A percentile compares a stretch with the other conserved stretches of the same genome.
phyloP scores from a whole-genome alignment of 2,888 invertebrate genomes.

The Polyommatus iphigenia region DNA sequence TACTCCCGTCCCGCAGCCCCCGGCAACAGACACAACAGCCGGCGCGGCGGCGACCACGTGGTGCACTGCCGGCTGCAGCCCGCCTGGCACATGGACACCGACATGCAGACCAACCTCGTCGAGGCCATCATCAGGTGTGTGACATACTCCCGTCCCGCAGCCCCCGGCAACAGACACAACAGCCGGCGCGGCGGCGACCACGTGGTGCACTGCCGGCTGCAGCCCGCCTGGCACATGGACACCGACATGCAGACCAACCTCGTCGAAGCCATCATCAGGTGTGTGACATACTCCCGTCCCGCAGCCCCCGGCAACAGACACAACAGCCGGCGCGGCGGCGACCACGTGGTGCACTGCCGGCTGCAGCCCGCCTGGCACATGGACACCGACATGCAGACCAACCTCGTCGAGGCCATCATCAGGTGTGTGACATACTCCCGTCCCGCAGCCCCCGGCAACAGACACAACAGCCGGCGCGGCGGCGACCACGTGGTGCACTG shows the following conservation, averaged over 20 bases:
- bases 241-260: constrained; percentile 95
- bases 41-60: constrained; percentile 93
- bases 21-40: constrained; percentile 91
- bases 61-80: constrained; percentile 92
- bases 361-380: constrained; percentile 93
- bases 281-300: too few relatives aligned
- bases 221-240: constrained; percentile 93
- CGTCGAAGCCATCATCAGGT: constrained; percentile 96
- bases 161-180: constrained; percentile 91
- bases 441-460: too few relatives aligned
- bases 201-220: constrained; percentile 92
- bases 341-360: constrained; percentile 94
- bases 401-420: constrained; percentile 96
- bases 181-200: constrained; percentile 93
- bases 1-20: constrained; percentile 61
- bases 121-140: constrained; percentile 94
- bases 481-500: constrained; percentile 95
- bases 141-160: background rate
- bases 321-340: constrained; percentile 91
- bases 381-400: constrained; percentile 94
- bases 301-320: constrained; percentile 63
- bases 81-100: constrained; percentile 93
- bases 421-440: constrained; percentile 80
- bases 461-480: constrained; percentile 79
- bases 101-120: constrained; percentile 95